Evolutionary conservation across 2,797 vertebrate species (phyloP), one percentile per base, ranked within the genome.

Genomic region (Melanogrammus aeglefinus): DNA sequence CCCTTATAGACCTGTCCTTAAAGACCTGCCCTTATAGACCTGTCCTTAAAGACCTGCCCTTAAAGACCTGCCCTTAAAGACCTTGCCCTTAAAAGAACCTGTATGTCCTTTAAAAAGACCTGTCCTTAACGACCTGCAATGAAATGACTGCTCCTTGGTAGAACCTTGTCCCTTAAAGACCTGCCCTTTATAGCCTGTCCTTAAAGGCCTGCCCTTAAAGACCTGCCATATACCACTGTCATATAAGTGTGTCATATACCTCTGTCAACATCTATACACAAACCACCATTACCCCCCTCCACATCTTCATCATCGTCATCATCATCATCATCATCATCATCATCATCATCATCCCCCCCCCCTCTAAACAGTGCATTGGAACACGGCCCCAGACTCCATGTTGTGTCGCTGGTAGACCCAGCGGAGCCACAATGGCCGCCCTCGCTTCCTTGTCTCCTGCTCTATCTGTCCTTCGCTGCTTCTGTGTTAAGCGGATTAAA

Each of bases 401-500:
- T 31, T 24, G 86, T 88, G 88, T 86, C 85, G 87, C 81, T 83
- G 13, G 78, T 39, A 39, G 75, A 36, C 33, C 66, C 66, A 73
- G 86, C 76, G 79, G 66, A 82, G 79, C 82, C 81, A 82, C 82
- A 78, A 81, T 78, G 81, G 85, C 74, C 4, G 51, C 84, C 82
- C 73, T 5, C 78, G 33, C n/a, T 47, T 10, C 39, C 8, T 35
- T 74, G 75, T 33, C 33, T 80, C 10, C 38, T 41, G 27, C 80
- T 78, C 85, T 84, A 81, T 36, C 57, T 21, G 6, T 31, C 86
- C 82, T 85, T 36, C 70, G 85, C 82, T 85, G 76, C 86, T 81
- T 88, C 81, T 91, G 91, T 89, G 83, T 91, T 91, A 92, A 93
- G 90, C 90, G 89, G 91, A 93, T 93, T 92, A 92, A 83, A 76